Conservation (phyloP, 2,113 vertebrate species). For the Elaphurus davidianus region DNA sequence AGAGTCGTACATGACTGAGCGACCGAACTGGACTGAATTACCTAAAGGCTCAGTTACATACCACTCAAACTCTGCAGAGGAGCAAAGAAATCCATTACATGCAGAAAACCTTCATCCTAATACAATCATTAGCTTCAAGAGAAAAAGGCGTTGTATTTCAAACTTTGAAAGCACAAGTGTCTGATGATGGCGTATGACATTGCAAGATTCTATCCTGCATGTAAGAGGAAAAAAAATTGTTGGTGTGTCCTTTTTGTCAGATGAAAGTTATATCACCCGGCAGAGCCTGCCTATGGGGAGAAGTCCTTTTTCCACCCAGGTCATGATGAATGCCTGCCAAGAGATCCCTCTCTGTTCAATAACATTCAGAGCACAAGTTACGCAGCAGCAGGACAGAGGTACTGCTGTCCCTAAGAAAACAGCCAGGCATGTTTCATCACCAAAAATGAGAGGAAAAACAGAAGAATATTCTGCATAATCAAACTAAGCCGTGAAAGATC, state of each 20-base stretch:
- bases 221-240: background rate
- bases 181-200: background rate
- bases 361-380: background rate
- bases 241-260: background rate
- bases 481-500: background rate
- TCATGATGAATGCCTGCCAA: background rate
- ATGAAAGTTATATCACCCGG: background rate
- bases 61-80: background rate
- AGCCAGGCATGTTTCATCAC: background rate
- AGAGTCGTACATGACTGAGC: accelerated
- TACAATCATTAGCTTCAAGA: background rate
- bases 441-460: background rate
- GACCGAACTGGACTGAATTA: background rate
- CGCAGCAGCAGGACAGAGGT: background rate
- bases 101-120: background rate
- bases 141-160: background rate
- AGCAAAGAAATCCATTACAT: background rate
- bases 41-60: background rate
- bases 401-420: background rate
- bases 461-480: background rate
- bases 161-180: background rate
- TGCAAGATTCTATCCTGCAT: background rate
- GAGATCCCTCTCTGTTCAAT: background rate
- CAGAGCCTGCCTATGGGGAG: background rate
- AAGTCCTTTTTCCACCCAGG: background rate